These are phyloP conservation scores for Syncerus caffer DNA, from an alignment of 2,797 vertebrate genomes.

Conservation along the genomic window DNA sequence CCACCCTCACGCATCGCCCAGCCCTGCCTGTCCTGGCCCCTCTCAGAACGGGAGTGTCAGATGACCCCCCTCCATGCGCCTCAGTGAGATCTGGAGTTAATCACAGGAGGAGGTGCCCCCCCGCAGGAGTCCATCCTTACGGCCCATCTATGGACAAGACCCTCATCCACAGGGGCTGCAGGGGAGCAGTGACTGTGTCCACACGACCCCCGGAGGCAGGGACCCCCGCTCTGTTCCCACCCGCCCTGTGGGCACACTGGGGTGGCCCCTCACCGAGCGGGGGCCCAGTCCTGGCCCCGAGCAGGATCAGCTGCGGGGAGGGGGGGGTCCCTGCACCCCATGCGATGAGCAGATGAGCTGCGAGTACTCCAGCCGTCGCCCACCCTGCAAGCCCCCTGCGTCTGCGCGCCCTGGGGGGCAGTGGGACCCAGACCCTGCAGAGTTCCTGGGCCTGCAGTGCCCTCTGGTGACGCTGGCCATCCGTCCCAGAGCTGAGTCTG, in stretches of 20 bases:
- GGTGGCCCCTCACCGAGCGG: accelerated
- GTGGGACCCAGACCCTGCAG: background rate
- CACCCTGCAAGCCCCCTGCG: accelerated
- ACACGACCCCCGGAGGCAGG: accelerated
- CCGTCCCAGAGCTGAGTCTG: background rate
- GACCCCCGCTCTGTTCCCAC: background rate
- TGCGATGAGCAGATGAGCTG: accelerated
- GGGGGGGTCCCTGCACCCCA: accelerated
- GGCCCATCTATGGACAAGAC: background rate
- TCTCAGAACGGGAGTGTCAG: background rate
- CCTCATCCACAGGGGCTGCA: background rate
- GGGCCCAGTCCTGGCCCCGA: background rate
- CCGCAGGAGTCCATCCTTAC: background rate
- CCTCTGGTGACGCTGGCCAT: background rate
- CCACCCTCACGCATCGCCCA: background rate
- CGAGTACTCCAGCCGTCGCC: accelerated
- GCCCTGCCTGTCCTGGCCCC: background rate
- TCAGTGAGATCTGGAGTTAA: background rate
- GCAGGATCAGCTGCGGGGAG: background rate
- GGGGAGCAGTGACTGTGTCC: background rate
- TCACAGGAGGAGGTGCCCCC: background rate
- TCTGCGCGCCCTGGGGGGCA: accelerated
- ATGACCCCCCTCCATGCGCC: too few relatives aligned
- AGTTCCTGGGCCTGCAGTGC: background rate
- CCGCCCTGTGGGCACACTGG: background rate